Base-by-base conservation (phyloP, 2,113 vertebrate genomes). In the Ceratotherium simum region DNA sequence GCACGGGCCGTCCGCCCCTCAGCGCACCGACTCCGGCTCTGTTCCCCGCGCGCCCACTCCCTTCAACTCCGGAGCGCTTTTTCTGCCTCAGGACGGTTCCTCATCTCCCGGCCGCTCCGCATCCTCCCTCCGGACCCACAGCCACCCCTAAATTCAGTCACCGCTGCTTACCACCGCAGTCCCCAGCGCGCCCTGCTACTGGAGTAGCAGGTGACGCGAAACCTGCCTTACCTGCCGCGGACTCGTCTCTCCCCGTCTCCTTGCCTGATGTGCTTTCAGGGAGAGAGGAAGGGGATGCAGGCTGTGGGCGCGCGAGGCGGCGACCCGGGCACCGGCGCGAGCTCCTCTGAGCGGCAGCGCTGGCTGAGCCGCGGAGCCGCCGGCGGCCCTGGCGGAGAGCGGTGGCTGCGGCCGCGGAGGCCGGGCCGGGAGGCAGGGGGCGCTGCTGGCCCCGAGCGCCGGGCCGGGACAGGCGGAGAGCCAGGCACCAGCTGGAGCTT, bases 191-290 rank as follows among this genome's bases (percentile, higher is more conserved):
- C 96, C 88, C 83, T 88, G 78, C 92, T 76, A 9, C 31, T 6
- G 54, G 72, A 72, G 67, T 46, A 96, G 95, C 98, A 98, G 98
- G 98, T 98, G 98, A 97, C 48, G 60, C n/a, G 58, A 79, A 23
- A 33, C 6, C 70, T 60, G 86, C 62, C 95, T 93, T 95, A 98
- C 96, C 95, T 96, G 78, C 46, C 23, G 39, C 33, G 27, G 39
- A 46, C 85, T 51, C 72, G 46, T 31, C 65, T 36, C 33, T 10
- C 33, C 29, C 67, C 42, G 12, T 64, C 60, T 62, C 88, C 36
- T n/a, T 17, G 56, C 18, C 72, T 0, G 39, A 0, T 2, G 60
- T 23, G 18, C 29, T 25, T 62, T 18, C 48, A 0, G 65, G 33
- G 11, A 54, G 6, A 27, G 27, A 64, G 33, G 31, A 17, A 16